Evolutionary conservation across 2,797 vertebrate genomes (phyloP), one percentile per base, ranked within the genome.

Genomic region (Microhierax caerulescens): DNA sequence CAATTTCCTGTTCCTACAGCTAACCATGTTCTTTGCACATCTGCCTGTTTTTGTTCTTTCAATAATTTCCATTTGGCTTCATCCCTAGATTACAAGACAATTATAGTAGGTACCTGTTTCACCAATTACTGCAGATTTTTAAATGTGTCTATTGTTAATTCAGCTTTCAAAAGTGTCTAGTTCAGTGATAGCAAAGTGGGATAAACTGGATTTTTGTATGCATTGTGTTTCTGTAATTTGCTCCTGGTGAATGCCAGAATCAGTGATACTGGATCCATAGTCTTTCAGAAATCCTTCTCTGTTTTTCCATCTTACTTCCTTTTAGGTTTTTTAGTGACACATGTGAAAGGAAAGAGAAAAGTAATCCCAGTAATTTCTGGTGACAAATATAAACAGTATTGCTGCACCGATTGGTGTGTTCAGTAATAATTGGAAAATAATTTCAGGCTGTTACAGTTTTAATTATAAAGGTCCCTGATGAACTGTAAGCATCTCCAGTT

Each of bases 361-460:
- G 37, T 76, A 85, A 82, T 47, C 45, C 48, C 64, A 65, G 45
- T 85, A 53, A 89, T 92, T 96, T 95, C 68, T 92, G 48, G 37
- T 89, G 72, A 63, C 36, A 91, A 87, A 87, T 70, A 47, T 64
- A 94, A 93, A 59, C 61, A 85, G 48, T 24, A 53, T 84, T 94
- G 30, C 75, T 91, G 21, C 57, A 85, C 51, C 3, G 0, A 68
- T 39, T 74, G 30, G 24, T 94, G 53, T 50, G 13, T 75, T 89
- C 68, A 82, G 57, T 81, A 94, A 73, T 78, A 94, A 96, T 23
- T 94, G 60, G 60, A 88, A 94, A 92, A 96, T 81, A 90, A 92
- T 94, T 94, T 91, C 57, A 75, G 64, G 18, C 69, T 82, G 18
- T 90, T 96, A 75, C 34, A 72, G 39, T 79, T 81, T 78, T 85